Evolutionary conservation across 2,113 vertebrate species (phyloP).

Genomic region (Trinectes maculatus): DNA sequence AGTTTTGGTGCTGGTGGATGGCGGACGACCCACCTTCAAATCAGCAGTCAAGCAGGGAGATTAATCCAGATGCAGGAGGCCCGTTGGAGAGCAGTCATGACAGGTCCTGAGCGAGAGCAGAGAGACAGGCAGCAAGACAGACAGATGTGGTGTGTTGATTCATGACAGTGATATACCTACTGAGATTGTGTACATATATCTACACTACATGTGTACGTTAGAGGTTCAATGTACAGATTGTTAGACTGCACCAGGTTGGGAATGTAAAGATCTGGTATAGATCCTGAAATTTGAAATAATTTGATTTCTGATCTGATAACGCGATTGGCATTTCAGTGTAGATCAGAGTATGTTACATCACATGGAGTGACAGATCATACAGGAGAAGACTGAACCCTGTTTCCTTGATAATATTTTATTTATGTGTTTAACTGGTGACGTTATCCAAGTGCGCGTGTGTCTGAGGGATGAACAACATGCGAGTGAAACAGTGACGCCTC

Average conservation of each 20-base stretch:
- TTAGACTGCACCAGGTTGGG: slow-evolving; percentile 1
- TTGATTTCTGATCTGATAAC: too few species aligned
- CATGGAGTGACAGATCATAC: neutral
- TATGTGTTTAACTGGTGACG: neutral
- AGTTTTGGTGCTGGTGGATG: slow-evolving; percentile 66
- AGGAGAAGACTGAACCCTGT: neutral
- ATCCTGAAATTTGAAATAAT: too few species aligned
- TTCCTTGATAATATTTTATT: neutral
- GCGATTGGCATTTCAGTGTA: slow-evolving; percentile 45
- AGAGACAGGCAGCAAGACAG: slow-evolving; percentile 37
- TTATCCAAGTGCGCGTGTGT: slow-evolving; percentile 5
- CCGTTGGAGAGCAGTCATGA: slow-evolving; percentile 41
- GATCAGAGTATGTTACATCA: slow-evolving; percentile 36
- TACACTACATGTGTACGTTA: slow-evolving; percentile 26
- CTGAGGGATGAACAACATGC: neutral
- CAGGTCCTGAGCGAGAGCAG: slow-evolving; percentile 38
- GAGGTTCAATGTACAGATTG: slow-evolving; percentile 49
- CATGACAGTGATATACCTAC: slow-evolving; percentile 42
- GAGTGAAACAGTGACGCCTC: neutral
- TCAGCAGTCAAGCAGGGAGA: slow-evolving; percentile 64
- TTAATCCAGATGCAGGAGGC: slow-evolving; percentile 67
- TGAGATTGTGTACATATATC: slow-evolving; percentile 51
- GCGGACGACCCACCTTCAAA: slow-evolving; percentile 56
- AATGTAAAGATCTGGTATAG: slow-evolving; percentile 19
- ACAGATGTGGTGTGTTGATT: slow-evolving; percentile 38